Base-by-base conservation (phyloP, 2,113 vertebrate species). In the Alexandromys fortis region DNA sequence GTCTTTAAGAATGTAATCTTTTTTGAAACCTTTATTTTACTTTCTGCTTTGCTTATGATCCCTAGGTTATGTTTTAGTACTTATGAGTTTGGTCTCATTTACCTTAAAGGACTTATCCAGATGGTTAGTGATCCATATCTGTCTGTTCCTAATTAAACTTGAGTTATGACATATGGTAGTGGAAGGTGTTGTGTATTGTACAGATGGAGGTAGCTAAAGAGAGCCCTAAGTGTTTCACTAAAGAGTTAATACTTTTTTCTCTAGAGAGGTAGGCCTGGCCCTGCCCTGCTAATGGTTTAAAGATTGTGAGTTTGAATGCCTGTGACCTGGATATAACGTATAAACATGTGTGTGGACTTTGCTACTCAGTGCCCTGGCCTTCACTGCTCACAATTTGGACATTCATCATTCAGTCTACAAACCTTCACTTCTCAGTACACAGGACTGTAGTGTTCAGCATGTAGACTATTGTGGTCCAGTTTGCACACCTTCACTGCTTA, bases 301-400 rank as follows among this genome's bases (percentile, higher is more conserved):
- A 55, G 81, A 19, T 45, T 24, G 33, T 26, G 55, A 86, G 7
- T 24, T 5, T 76, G 24, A 72, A 30, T 14, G 11, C n/a, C n/a
- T 42, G 8, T 58, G 63, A 58, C 47, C 24, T 38, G 14, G 12
- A 1, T 19, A 12, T 22, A 42, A 19, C 35, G 14, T 7, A 77
- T 26, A 49, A 83, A 22, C 3, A 47, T 5, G 4, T 0, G 0
- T 89, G 30, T 26, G 1, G 21, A 70, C 0, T 12, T 4, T 21
- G n/a, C 9, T 55, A 2, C 12, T 55, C 9, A n/a, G 33, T 22
- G 58, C 6, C 21, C 22, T 21, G 55, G 55, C 17, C 55, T 58
- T 58, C 19, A 21, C 19, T 21, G 55, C 55, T 58, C 55, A 58
- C 55, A 58, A 58, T 58, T 21, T 58, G 55, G 55, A 58, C 19